Conservation (phyloP, 2,113 vertebrate species). For the Mobula hypostoma region DNA sequence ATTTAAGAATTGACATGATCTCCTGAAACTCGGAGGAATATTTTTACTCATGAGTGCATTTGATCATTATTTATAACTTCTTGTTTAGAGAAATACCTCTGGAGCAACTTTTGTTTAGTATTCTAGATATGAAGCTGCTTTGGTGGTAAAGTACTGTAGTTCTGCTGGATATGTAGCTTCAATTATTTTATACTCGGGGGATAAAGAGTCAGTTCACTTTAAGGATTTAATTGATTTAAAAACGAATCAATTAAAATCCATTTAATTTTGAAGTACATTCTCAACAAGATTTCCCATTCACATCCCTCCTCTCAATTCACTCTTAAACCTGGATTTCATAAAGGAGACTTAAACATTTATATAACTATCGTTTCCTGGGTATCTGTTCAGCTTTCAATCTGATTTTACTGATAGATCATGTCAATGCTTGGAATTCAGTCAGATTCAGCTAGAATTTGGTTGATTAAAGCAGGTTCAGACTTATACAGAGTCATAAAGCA, state of each 20-base stretch:
- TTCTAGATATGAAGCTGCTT: not conserved
- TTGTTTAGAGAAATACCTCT: not conserved
- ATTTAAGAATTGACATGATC: not conserved
- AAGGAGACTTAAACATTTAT: not conserved
- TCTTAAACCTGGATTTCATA: not conserved
- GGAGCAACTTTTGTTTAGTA: not conserved
- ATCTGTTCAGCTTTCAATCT: not conserved
- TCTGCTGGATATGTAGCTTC: not conserved
- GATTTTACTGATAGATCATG: not conserved
- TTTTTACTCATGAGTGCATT: not conserved
- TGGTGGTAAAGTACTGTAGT: not conserved
- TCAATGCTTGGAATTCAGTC: not conserved
- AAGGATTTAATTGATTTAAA: not conserved
- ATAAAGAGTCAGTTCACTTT: constrained; percentile 6
- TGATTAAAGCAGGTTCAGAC: not conserved
- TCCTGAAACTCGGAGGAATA: not conserved
- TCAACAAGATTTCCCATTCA: not conserved
- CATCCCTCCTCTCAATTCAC: not conserved
- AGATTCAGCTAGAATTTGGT: not conserved
- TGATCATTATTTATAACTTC: not conserved
- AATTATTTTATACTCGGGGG: not conserved
- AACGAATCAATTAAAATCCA: constrained; percentile 3
- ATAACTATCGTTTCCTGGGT: not conserved
- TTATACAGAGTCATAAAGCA: not conserved
- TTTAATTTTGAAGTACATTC: not conserved